phyloP scores from a whole-genome alignment of 1,140 invertebrate genomes.

The Eupristina koningsbergeri region DNA sequence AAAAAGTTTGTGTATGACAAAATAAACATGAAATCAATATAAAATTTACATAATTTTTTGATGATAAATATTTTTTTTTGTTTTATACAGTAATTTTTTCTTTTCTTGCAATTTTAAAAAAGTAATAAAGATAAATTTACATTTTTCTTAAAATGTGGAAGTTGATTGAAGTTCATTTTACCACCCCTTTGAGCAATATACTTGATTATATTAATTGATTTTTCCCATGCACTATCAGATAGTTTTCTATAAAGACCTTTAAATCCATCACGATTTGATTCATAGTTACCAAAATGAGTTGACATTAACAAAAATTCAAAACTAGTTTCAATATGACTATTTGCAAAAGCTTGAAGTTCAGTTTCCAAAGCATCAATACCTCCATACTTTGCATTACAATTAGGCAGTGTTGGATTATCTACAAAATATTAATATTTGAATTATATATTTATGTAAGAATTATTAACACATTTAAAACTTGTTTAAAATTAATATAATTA shows the following conservation, averaged over 20 bases:
- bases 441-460: background rate
- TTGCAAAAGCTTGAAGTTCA: conserved; percentile 77
- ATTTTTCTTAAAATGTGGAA: conserved; percentile 59
- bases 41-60: too few relatives aligned
- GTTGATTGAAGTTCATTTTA: conserved; percentile 70
- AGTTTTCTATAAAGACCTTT: conserved; percentile 81
- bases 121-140: conserved; percentile 49
- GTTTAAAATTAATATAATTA: background rate
- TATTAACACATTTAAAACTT: background rate
- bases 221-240: conserved; percentile 83
- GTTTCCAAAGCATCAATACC: conserved; percentile 72
- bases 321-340: conserved; percentile 79
- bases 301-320: conserved; percentile 84
- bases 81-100: too few relatives aligned
- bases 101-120: background rate
- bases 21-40: too few relatives aligned
- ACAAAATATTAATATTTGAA: conserved; percentile 47
- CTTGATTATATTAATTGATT: conserved; percentile 83
- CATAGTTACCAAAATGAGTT: conserved; percentile 84
- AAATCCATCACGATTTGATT: conserved; percentile 84
- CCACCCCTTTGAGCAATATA: conserved; percentile 83
- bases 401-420: conserved; percentile 63
- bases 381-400: conserved; percentile 82
- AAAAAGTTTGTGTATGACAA: too few relatives aligned
- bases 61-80: too few relatives aligned